phyloP scores from a whole-genome alignment of 2,888 invertebrate species.

The Taenaris catops region DNA sequence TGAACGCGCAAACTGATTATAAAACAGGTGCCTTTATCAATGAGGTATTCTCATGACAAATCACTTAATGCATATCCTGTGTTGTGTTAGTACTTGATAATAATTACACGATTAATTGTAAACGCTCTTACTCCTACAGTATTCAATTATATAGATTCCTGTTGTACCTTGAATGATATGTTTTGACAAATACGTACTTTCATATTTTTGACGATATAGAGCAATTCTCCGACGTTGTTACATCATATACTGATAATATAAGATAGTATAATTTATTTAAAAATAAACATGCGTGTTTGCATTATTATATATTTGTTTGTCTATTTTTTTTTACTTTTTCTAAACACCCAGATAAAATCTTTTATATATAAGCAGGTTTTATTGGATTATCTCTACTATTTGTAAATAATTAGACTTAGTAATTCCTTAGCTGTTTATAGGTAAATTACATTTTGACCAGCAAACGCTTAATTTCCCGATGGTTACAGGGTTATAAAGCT shows the following conservation, averaged over 20 bases:
- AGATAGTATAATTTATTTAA: constrained; percentile 14
- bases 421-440: too few relatives aligned
- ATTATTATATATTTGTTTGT: too few relatives aligned
- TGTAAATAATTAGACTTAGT: too few relatives aligned
- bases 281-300: too few relatives aligned
- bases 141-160: not conserved
- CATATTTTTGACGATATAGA: constrained; percentile 1
- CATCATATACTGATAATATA: constrained; percentile 11
- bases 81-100: constrained; percentile 6
- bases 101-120: not conserved
- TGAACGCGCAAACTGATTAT: constrained; percentile 15
- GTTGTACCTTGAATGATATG: constrained; percentile 1
- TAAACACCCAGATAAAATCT: too few relatives aligned
- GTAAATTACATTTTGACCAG: too few relatives aligned
- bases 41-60: constrained; percentile 17
- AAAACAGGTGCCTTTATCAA: constrained; percentile 17
- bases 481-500: too few relatives aligned
- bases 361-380: too few relatives aligned
- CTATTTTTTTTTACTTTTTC: too few relatives aligned
- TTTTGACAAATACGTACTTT: constrained; percentile 1
- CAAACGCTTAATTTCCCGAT: too few relatives aligned
- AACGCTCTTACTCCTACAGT: not conserved
- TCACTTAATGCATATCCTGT: constrained; percentile 11
- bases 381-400: too few relatives aligned
- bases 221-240: constrained; percentile 12